Evolutionary conservation across 2,113 vertebrate species (phyloP).

Genomic region (Hypomesus transpacificus): DNA sequence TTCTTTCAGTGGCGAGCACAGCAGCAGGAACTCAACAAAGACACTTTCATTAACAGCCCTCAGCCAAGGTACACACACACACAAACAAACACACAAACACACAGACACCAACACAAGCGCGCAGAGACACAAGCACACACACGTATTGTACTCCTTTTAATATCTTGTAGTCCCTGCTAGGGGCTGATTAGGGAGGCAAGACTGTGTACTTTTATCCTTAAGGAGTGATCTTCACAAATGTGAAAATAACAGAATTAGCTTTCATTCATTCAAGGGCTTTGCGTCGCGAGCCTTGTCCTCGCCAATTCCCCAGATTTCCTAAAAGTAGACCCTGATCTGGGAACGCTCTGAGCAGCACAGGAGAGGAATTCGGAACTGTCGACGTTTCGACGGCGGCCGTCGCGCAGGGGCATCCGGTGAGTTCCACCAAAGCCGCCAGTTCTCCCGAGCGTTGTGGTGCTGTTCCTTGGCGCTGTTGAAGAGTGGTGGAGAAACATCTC

Average conservation of each 20-base stretch:
- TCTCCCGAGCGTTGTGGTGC: no score
- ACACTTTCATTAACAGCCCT: not conserved
- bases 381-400: no score
- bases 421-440: no score
- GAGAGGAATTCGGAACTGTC: no score
- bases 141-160: conserved; percentile 1
- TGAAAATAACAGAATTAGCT: not conserved
- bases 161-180: conserved; percentile 13
- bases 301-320: not conserved
- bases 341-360: no score
- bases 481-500: no score
- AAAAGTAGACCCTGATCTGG: not conserved
- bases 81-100: not conserved
- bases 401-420: no score
- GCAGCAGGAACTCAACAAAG: not conserved
- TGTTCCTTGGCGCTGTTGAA: no score
- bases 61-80: not conserved
- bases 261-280: not conserved
- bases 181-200: not conserved
- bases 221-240: not conserved
- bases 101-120: conserved; percentile 26
- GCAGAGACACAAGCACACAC: conserved; percentile 13
- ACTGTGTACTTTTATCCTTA: not conserved
- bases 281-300: not conserved
- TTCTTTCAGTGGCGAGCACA: no score